Conservation (phyloP, 2,797 vertebrate genomes). For the Carapus acus region DNA sequence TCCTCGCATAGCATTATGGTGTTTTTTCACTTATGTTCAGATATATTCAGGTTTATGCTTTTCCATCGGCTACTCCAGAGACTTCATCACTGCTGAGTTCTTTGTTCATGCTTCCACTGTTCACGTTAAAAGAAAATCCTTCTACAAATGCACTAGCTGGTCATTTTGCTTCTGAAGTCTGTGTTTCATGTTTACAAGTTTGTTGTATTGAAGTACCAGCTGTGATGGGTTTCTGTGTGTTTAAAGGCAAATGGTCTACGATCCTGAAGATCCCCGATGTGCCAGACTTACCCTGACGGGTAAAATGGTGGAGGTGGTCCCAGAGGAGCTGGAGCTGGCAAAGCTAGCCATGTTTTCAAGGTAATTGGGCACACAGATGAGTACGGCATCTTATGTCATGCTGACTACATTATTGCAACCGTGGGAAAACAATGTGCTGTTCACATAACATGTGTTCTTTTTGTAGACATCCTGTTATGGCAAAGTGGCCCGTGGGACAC, state of each 20-base stretch:
- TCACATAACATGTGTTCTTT: background rate
- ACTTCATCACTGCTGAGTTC: no score
- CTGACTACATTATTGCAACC: background rate
- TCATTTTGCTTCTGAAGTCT: no score
- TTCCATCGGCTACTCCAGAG: no score
- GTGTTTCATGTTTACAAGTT: no score
- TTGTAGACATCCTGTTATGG: slow-evolving; percentile 70
- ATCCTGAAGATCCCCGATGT: slow-evolving; percentile 83
- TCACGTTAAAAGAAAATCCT: no score
- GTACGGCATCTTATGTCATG: background rate
- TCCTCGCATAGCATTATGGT: no score
- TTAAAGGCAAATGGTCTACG: slow-evolving; percentile 69
- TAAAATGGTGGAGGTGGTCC: slow-evolving; percentile 77
- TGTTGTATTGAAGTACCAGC: no score
- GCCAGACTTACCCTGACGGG: slow-evolving; percentile 80
- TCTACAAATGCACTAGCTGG: no score
- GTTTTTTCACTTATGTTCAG: background rate
- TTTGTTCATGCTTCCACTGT: no score
- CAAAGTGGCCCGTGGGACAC: slow-evolving; percentile 71
- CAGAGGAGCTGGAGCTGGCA: slow-evolving; percentile 81
- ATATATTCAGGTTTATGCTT: no score
- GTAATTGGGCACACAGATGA: slow-evolving; percentile 50
- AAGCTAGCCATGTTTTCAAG: slow-evolving; percentile 91
- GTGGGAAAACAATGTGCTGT: background rate
- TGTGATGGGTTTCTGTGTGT: slow-evolving; percentile 19